These are phyloP conservation scores for Silurus meridionalis DNA, from an alignment of 2,113 vertebrate genomes.

Conservation along the genomic window DNA sequence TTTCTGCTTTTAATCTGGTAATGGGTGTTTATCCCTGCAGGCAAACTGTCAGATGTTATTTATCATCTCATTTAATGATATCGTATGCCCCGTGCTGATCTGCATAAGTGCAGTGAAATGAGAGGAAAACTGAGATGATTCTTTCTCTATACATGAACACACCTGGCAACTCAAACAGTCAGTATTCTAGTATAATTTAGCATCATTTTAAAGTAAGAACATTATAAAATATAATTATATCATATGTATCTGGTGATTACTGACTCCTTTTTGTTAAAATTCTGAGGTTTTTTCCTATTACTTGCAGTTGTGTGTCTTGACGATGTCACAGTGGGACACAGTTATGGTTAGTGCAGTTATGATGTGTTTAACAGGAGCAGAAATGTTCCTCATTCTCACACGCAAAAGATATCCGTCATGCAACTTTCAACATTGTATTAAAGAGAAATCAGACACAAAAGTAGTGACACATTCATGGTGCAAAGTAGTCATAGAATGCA, in stretches of 20 bases:
- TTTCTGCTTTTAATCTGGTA: constrained; percentile 64
- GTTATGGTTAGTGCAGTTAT: background rate
- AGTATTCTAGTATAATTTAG: background rate
- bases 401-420: background rate
- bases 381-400: background rate
- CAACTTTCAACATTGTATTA: background rate
- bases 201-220: constrained; percentile 36
- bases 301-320: background rate
- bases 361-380: background rate
- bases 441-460: background rate
- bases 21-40: constrained; percentile 63
- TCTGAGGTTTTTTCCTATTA: background rate
- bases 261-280: background rate
- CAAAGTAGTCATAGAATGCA: background rate
- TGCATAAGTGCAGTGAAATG: constrained; percentile 53
- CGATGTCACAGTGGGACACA: background rate
- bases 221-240: background rate
- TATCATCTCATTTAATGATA: constrained; percentile 58
- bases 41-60: constrained; percentile 57
- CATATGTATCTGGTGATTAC: background rate
- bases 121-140: constrained; percentile 24
- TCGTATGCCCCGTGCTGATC: constrained; percentile 33
- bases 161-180: constrained; percentile 39
- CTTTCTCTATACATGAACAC: constrained; percentile 51
- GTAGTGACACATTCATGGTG: background rate